These are phyloP conservation scores for Bujurquina vittata DNA, from an alignment of 2,113 vertebrate species.

Conservation along the genomic window DNA sequence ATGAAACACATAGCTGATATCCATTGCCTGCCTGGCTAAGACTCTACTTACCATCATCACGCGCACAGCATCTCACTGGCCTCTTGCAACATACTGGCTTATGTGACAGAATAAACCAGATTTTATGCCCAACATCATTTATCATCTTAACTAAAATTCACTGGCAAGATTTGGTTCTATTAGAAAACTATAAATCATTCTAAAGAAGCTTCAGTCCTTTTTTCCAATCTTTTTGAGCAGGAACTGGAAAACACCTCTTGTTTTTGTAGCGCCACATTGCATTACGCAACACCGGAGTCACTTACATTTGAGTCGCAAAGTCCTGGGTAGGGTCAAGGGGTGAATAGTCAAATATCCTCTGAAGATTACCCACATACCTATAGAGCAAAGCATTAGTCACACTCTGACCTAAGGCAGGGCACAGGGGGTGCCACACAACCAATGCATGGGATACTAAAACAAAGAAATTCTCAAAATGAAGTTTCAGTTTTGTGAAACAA, in stretches of 20 bases:
- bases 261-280: not conserved
- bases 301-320: slow-evolving; percentile 99
- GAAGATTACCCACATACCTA: slow-evolving; percentile 96
- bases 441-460: not conserved
- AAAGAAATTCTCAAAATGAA: no score
- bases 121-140: not conserved
- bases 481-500: not conserved
- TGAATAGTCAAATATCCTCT: slow-evolving; percentile 97
- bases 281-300: slow-evolving; percentile 53
- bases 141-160: not conserved
- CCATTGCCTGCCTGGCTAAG: not conserved
- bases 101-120: not conserved
- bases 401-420: not conserved
- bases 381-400: slow-evolving; percentile 61
- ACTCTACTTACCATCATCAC: not conserved
- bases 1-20: slow-evolving; percentile 20
- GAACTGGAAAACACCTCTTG: slow-evolving; percentile 12
- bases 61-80: not conserved
- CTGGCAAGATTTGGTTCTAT: no score
- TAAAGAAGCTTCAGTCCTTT: not conserved
- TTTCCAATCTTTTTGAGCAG: not conserved
- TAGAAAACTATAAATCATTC: not conserved
- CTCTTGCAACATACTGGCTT: slow-evolving; percentile 23
- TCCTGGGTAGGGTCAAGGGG: slow-evolving; percentile 97
- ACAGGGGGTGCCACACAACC: not conserved